These are phyloP conservation scores for Drosophila yooni DNA, from an alignment of 2,888 invertebrate species.

Conservation along the genomic window DNA sequence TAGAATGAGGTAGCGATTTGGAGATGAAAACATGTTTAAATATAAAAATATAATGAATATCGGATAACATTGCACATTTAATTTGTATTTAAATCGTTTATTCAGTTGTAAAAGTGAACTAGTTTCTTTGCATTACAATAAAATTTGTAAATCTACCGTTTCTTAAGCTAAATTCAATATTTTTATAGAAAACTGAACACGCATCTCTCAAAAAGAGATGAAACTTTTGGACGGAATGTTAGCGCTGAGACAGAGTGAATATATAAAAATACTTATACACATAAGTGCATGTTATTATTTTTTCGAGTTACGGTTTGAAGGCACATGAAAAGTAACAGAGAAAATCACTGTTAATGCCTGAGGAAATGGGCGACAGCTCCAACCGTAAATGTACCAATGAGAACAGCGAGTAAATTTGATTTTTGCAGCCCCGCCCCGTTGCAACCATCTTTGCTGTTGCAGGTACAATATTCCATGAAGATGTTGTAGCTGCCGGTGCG, in stretches of 20 bases:
- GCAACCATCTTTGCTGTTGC: constrained; percentile 96
- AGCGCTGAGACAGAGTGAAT: not conserved
- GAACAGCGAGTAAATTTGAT: constrained; percentile 64
- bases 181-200: constrained; percentile 41
- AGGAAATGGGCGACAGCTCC: constrained; percentile 55
- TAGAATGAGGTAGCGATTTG: not conserved
- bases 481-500: constrained; percentile 96
- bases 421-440: constrained; percentile 87
- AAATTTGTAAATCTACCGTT: constrained; percentile 57
- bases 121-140: constrained; percentile 54
- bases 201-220: constrained; percentile 36
- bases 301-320: constrained; percentile 51
- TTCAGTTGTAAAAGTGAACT: constrained; percentile 48
- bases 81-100: constrained; percentile 23
- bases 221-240: constrained; percentile 37
- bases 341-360: constrained; percentile 39
- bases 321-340: constrained; percentile 45
- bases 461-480: constrained; percentile 97
- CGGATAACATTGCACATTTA: not conserved
- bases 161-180: constrained; percentile 51
- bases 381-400: constrained; percentile 50
- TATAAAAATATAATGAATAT: not conserved
- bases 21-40: not conserved
- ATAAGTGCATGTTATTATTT: constrained; percentile 45
- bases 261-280: constrained; percentile 30